These are phyloP conservation scores for Apamea monoglypha DNA, from an alignment of 2,888 invertebrate species.

Conservation along the genomic window DNA sequence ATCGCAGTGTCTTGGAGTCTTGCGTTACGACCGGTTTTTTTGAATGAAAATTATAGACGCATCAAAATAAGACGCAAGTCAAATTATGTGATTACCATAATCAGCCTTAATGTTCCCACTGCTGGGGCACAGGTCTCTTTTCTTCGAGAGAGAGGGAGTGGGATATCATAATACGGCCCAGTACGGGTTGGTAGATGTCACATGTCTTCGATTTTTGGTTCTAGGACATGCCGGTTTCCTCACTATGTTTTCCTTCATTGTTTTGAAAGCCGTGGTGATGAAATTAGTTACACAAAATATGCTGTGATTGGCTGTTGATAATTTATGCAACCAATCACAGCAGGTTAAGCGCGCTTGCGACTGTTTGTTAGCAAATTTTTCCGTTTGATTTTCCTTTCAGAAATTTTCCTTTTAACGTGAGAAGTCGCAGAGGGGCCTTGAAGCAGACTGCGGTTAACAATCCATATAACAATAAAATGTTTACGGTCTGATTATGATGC, in stretches of 20 bases:
- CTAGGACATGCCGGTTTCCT: no score
- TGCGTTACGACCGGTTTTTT: neutral
- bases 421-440: neutral
- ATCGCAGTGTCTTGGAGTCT: neutral
- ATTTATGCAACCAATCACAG: neutral
- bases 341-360: neutral
- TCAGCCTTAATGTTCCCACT: no score
- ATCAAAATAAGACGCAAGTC: neutral
- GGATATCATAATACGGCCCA: no score
- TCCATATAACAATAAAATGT: conserved; percentile 6
- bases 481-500: neutral
- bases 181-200: no score
- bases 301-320: neutral
- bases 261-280: no score
- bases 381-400: neutral
- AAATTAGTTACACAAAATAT: no score
- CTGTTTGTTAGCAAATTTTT: neutral
- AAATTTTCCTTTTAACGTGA: neutral
- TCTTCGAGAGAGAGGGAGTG: no score
- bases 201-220: no score
- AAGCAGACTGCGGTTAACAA: neutral
- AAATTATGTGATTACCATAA: neutral
- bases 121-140: no score
- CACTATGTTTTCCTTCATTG: no score
- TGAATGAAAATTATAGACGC: neutral